Evolutionary conservation across 1,140 invertebrate genomes (phyloP), one percentile per base, ranked within the genome.

Genomic region (Cryptotermes secundus): DNA sequence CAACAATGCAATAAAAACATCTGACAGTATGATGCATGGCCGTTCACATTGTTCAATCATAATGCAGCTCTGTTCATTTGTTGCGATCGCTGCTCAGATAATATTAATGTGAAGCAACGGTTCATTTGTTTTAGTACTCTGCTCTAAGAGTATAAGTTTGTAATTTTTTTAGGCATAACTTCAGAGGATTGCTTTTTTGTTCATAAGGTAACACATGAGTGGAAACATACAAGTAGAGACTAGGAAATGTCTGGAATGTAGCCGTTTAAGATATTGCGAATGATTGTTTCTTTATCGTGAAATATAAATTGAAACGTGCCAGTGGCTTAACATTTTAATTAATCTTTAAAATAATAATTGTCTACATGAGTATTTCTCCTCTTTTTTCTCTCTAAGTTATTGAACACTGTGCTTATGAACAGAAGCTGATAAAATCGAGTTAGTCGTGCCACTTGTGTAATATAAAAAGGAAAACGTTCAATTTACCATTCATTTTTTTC

Each of bases 1-100:
- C n/a, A 59, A 59, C 53, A 72, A 72, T 31, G n/a, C 59, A 72
- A 72, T 72, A 72, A 72, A 59, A 72, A 72, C 26, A 16, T 72
- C n/a, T 72, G 59, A 72, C 59, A 72, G 3, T 31, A n/a, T 31
- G 59, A 72, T 31, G 59, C 59, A 72, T 72, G 26, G 59, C 59
- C n/a, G 24, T 16, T 24, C 12, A 14, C 24, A 59, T 16, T 59
- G 53, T 59, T 59, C 9, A 72, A 72, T 72, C 59, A 16, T 14
- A 72, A 12, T 7, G 14, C n/a, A 31, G 59, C 59, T 72, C 59
- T 72, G 59, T 31, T 72, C n/a, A n/a, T 72, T 72, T 72, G 59
- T 72, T 72, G 4, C 4, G 59, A 72, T 72, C 59, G 26, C 31
- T 72, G 6, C 59, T 26, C 31, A 9, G n/a, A 72, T 72, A 72